Conservation (phyloP, 2,888 invertebrate genomes). For the Xiphydria camelus region DNA sequence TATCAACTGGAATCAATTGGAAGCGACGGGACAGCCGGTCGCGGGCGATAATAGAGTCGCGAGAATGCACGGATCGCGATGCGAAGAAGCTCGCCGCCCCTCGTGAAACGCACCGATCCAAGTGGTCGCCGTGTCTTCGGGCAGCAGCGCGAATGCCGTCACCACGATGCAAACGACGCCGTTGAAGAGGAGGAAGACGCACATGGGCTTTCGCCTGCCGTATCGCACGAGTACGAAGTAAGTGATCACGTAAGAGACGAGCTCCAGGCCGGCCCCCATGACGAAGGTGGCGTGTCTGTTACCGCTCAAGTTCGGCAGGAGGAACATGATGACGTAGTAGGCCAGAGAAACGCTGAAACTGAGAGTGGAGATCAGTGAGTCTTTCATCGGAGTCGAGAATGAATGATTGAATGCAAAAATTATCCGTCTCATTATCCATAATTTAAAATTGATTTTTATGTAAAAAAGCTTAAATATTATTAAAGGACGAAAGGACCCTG, state of each 20-base stretch:
- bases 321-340: constrained; percentile 56
- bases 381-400: neutral
- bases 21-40: too few species aligned
- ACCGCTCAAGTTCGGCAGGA: constrained; percentile 54
- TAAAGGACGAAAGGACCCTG: too few species aligned
- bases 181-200: constrained; percentile 53
- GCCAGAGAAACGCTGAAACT: constrained; percentile 59
- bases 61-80: too few species aligned
- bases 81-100: too few species aligned
- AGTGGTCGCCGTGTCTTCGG: constrained; percentile 16
- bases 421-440: too few species aligned
- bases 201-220: constrained; percentile 57
- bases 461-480: too few species aligned
- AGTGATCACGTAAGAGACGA: constrained; percentile 53
- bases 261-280: constrained; percentile 59
- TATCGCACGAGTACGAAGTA: constrained; percentile 53
- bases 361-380: too few species aligned
- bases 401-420: neutral
- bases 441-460: too few species aligned
- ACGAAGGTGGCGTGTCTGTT: constrained; percentile 60
- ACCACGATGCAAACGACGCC: constrained; percentile 54
- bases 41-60: too few species aligned
- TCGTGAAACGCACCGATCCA: constrained; percentile 39
- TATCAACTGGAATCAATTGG: too few species aligned
- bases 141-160: constrained; percentile 44